A percentile compares a stretch with the other conserved stretches of the same genome.
These are phyloP conservation scores for Ciconia boyciana DNA, from an alignment of 2,113 vertebrate species.

Conservation along the genomic window DNA sequence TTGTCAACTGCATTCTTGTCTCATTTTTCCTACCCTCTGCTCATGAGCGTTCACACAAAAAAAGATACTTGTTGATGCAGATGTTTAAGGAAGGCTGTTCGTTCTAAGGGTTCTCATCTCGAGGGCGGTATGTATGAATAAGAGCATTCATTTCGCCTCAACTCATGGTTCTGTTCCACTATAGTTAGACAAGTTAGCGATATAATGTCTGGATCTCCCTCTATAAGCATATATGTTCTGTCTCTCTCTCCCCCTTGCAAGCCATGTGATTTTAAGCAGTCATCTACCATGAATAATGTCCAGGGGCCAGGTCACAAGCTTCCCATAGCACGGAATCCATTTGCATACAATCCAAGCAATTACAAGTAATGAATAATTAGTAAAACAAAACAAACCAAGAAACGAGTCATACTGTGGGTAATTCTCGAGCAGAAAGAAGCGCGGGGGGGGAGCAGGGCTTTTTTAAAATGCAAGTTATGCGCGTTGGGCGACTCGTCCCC, in stretches of 20 bases:
- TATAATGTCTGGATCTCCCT: accelerated
- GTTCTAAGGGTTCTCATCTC: not conserved
- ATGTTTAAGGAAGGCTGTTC: not conserved
- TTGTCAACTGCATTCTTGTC: not conserved
- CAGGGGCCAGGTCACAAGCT: slow-evolving; percentile 20
- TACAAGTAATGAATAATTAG: not conserved
- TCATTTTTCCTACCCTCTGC: not conserved
- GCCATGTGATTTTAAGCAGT: not conserved
- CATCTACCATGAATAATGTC: slow-evolving; percentile 2
- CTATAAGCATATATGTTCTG: accelerated
- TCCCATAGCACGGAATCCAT: not conserved
- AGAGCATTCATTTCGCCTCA: not conserved
- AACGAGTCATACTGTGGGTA: not conserved
- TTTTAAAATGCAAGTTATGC: not conserved
- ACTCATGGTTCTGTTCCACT: accelerated
- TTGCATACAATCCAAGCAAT: not conserved
- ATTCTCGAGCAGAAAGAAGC: accelerated
- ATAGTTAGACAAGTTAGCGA: accelerated
- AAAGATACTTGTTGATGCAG: not conserved
- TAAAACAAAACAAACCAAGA: not conserved
- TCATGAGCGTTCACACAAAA: not conserved
- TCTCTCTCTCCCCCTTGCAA: not conserved
- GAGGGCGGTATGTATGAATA: not conserved
- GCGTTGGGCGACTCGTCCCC: not conserved
- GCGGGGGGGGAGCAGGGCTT: not conserved